Conservation (phyloP, 2,113 vertebrate genomes). For the Tyto alba region DNA sequence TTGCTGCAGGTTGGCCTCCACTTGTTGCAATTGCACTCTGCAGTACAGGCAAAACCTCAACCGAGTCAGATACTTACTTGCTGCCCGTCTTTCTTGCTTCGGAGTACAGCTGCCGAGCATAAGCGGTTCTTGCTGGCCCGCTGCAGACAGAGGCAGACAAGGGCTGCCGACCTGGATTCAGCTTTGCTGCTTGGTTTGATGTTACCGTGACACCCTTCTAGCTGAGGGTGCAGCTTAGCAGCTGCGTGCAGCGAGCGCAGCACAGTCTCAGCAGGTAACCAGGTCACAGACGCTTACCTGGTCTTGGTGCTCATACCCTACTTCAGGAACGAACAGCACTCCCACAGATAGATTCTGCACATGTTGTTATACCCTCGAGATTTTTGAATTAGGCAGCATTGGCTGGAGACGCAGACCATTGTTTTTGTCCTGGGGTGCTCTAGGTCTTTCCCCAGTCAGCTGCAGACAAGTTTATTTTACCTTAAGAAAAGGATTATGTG, state of each 20-base stretch:
- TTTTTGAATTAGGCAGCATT: background rate
- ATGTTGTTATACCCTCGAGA: accelerated
- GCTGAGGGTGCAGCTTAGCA: background rate
- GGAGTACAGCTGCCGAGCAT: background rate
- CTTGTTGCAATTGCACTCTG: background rate
- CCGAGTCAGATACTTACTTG: background rate
- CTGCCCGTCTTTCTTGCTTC: background rate
- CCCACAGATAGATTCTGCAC: background rate
- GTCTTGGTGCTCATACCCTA: background rate
- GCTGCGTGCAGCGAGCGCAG: background rate
- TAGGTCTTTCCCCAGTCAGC: background rate
- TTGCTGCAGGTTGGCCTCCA: background rate
- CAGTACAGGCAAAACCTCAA: background rate
- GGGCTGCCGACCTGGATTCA: background rate
- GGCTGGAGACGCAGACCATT: background rate
- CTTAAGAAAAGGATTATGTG: background rate
- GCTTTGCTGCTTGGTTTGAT: background rate
- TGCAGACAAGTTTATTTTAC: background rate
- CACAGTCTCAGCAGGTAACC: background rate
- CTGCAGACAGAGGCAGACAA: background rate
- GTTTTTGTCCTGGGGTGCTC: background rate
- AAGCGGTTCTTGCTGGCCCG: background rate
- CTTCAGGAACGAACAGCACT: background rate
- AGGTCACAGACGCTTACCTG: background rate
- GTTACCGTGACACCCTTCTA: background rate